These are phyloP conservation scores for Aramus guarauna DNA, from an alignment of 2,113 vertebrate genomes.

Conservation along the genomic window DNA sequence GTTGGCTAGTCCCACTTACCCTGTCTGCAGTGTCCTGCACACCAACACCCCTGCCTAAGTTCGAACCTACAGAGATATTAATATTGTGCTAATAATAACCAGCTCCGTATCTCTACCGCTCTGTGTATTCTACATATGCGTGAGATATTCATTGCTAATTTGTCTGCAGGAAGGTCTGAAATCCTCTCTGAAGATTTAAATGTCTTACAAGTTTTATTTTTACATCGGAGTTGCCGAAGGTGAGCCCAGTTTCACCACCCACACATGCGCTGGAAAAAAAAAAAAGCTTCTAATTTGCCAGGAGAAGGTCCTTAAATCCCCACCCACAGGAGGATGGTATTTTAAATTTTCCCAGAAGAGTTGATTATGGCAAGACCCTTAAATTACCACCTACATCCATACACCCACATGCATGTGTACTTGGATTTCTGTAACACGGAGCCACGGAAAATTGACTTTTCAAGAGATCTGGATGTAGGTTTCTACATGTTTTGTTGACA, in stretches of 20 bases:
- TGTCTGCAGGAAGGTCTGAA: conserved; percentile 26
- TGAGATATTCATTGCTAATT: conserved; percentile 40
- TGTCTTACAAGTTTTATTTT: conserved; percentile 70
- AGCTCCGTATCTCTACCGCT: neutral
- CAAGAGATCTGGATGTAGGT: neutral
- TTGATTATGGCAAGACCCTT: conserved; percentile 51
- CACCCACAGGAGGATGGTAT: conserved; percentile 53
- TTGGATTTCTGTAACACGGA: neutral
- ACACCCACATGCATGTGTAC: conserved; percentile 24
- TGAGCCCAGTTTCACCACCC: conserved; percentile 64
- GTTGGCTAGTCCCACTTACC: neutral
- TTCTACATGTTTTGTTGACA: conserved; percentile 1
- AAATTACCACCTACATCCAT: conserved; percentile 36
- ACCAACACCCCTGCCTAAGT: neutral
- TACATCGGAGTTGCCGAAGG: conserved; percentile 47
- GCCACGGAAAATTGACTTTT: neutral
- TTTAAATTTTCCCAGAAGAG: conserved; percentile 52
- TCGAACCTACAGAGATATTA: neutral
- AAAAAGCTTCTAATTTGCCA: conserved; percentile 34
- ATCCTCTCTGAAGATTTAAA: conserved; percentile 48
- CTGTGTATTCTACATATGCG: neutral
- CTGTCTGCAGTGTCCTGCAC: neutral
- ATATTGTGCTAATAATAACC: conserved; percentile 12
- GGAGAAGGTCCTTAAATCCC: conserved; percentile 61
- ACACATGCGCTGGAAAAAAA: neutral